phyloP scores from a whole-genome alignment of 2,888 invertebrate genomes.

The Latrodectus elegans region DNA sequence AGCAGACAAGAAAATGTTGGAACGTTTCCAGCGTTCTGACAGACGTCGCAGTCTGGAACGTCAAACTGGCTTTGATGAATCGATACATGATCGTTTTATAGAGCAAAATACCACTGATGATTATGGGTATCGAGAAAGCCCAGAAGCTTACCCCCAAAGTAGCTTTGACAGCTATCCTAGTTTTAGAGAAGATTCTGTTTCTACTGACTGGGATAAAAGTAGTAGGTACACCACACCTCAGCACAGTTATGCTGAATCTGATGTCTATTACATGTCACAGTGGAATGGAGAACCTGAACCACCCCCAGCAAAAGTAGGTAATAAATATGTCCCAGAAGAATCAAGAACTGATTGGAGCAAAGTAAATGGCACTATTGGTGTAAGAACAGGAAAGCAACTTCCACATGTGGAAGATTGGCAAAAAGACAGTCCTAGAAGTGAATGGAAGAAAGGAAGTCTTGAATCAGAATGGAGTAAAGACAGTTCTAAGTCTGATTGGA shows the following conservation, averaged over 20 bases:
- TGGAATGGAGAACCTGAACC: constrained; percentile 39
- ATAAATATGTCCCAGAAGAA: constrained; percentile 32
- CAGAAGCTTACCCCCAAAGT: constrained; percentile 69
- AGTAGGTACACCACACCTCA: constrained; percentile 31
- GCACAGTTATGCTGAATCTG: constrained; percentile 35
- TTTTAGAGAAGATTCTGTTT: constrained; percentile 56
- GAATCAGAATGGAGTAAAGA: constrained; percentile 61
- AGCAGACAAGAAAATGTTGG: constrained; percentile 50
- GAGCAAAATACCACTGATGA: constrained; percentile 44
- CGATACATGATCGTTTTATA: constrained; percentile 47
- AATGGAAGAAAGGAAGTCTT: constrained; percentile 54
- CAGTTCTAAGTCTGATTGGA: constrained; percentile 34
- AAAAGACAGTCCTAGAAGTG: constrained; percentile 48
- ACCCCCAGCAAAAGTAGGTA: constrained; percentile 7
- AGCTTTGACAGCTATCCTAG: constrained; percentile 69
- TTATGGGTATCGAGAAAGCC: constrained; percentile 67
- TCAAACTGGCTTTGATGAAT: constrained; percentile 71
- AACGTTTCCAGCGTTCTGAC: constrained; percentile 60
- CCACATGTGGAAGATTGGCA: constrained; percentile 53
- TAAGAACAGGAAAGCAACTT: constrained; percentile 10
- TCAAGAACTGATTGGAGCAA: constrained; percentile 57
- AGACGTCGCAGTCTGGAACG: constrained; percentile 70
- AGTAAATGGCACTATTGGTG: constrained; percentile 47
- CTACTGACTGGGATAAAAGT: constrained; percentile 31
- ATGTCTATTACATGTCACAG: constrained; percentile 48